Percentiles rank a stretch among this genome's conserved stretches.
Evolutionary conservation across 2,888 invertebrate genomes (phyloP).

Genomic region (Sarcophaga variegata): DNA sequence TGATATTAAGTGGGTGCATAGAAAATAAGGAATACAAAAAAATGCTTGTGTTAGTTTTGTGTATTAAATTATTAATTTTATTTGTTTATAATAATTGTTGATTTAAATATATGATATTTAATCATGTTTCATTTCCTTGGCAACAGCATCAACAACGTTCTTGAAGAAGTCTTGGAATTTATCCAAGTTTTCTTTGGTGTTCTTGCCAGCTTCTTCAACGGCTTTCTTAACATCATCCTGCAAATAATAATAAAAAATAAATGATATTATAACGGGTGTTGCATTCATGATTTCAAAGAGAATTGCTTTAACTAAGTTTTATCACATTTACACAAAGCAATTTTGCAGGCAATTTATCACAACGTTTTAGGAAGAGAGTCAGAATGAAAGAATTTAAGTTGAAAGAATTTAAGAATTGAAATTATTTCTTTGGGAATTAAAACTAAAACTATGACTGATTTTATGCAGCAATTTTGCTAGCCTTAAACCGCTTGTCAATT

Average conservation of each 20-base stretch:
- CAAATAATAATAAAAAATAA: background rate
- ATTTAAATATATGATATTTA: conserved; percentile 17
- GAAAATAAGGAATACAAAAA: background rate
- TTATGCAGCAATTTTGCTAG: no score
- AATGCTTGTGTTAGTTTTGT: background rate
- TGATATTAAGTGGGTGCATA: no score
- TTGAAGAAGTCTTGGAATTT: conserved; percentile 51
- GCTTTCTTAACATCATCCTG: conserved; percentile 60
- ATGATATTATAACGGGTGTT: background rate
- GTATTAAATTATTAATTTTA: background rate
- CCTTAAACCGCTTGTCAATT: no score
- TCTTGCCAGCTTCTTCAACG: conserved; percentile 41
- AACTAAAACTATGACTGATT: no score
- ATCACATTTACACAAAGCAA: no score
- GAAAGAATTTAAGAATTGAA: background rate
- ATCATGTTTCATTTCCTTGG: conserved; percentile 48
- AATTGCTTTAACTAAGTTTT: no score
- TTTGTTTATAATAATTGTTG: background rate
- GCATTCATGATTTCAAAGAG: no score
- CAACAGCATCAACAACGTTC: conserved; percentile 51
- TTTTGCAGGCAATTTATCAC: no score
- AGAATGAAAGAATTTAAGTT: no score
- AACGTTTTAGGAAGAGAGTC: no score
- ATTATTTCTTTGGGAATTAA: no score
- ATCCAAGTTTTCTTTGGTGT: conserved; percentile 51